Percentiles rank a stretch among this genome's conserved stretches.
phyloP scores from a whole-genome alignment of 1,140 invertebrate species.

The Halesus radiatus region DNA sequence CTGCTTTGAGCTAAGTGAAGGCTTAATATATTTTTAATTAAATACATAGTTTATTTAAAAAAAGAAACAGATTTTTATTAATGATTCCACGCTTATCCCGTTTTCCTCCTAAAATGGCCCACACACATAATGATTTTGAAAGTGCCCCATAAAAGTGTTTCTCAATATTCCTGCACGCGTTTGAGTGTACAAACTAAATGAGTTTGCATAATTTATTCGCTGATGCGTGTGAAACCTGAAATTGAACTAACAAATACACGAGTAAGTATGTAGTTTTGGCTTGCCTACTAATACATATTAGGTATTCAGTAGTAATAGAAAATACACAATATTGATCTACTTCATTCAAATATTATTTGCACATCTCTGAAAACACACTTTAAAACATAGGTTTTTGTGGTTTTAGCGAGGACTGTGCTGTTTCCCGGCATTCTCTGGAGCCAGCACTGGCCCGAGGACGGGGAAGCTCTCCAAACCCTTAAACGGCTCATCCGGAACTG shows the following conservation, averaged over 20 bases:
- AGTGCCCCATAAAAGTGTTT: neutral
- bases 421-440: conserved; percentile 89
- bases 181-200: conserved; percentile 10
- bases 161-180: conserved; percentile 17
- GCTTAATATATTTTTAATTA: conserved; percentile 31
- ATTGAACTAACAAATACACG: conserved; percentile 22
- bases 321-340: conserved; percentile 2
- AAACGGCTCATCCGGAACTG: conserved; percentile 76
- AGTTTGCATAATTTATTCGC: conserved; percentile 20
- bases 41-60: neutral
- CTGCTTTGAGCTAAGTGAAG: neutral
- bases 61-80: conserved; percentile 24
- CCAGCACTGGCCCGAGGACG: conserved; percentile 84
- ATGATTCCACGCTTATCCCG: neutral
- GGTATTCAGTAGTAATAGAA: neutral
- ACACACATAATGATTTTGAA: conserved; percentile 8
- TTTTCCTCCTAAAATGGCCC: too few species aligned
- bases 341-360: neutral
- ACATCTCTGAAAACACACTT: neutral
- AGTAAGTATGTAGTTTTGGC: conserved; percentile 21
- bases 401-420: conserved; percentile 87
- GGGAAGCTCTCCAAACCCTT: conserved; percentile 86
- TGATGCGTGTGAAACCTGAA: conserved; percentile 9
- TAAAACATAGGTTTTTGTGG: conserved; percentile 50
- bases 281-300: conserved; percentile 26